These are phyloP conservation scores for Allophyes oxyacanthae DNA, from an alignment of 2,888 invertebrate species.

Conservation along the genomic window DNA sequence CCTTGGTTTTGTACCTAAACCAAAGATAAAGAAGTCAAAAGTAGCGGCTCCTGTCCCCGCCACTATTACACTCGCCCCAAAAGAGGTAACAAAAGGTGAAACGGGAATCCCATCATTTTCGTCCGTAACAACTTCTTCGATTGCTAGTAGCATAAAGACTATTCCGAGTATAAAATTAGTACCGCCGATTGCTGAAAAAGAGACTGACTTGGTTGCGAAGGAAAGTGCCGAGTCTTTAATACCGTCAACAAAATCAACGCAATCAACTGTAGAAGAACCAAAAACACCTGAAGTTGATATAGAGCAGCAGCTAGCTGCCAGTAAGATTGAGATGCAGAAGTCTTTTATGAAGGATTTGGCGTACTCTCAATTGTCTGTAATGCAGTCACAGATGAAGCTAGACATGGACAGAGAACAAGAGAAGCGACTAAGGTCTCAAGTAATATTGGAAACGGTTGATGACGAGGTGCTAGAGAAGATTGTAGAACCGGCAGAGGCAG, in stretches of 20 bases:
- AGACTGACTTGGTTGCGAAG: background rate
- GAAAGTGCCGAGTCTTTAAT: slow-evolving; percentile 37
- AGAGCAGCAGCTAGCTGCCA: slow-evolving; percentile 40
- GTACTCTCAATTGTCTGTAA: slow-evolving; percentile 3
- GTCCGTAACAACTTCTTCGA: slow-evolving; percentile 15
- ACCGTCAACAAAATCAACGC: slow-evolving; percentile 16
- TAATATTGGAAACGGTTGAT: slow-evolving; percentile 7
- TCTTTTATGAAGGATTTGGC: slow-evolving; percentile 37
- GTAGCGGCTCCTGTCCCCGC: slow-evolving; percentile 40
- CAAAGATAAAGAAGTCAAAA: slow-evolving; percentile 65
- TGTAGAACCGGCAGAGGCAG: slow-evolving; percentile 4
- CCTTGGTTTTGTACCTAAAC: slow-evolving; percentile 91
- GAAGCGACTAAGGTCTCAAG: slow-evolving; percentile 12
- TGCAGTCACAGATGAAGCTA: slow-evolving; percentile 6
- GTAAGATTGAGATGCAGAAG: slow-evolving; percentile 48
- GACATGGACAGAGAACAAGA: slow-evolving; percentile 10
- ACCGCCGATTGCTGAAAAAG: slow-evolving; percentile 14
- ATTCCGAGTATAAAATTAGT: slow-evolving; percentile 45
- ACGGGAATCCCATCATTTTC: slow-evolving; percentile 51
- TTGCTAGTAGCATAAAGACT: slow-evolving; percentile 36
- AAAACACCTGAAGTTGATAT: slow-evolving; percentile 5
- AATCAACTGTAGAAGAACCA: slow-evolving; percentile 10
- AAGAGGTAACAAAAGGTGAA: slow-evolving; percentile 57
- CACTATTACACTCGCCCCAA: slow-evolving; percentile 2
- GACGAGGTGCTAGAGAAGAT: slow-evolving; percentile 1